These are phyloP conservation scores for Metridium senile DNA, from an alignment of 92 coral and sea anemone genomes.

Conservation along the genomic window DNA sequence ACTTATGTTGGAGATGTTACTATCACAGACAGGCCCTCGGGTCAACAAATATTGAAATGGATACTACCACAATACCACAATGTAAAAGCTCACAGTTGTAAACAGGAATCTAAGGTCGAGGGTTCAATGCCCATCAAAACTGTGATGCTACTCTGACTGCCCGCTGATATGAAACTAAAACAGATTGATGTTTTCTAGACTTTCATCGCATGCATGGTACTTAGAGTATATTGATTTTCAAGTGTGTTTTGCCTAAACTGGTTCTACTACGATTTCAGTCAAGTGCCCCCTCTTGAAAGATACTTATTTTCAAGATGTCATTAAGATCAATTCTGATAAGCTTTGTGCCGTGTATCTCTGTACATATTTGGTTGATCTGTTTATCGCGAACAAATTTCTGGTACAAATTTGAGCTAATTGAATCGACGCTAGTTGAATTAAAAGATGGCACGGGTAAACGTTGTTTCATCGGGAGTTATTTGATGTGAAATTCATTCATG, in stretches of 20 bases:
- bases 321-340: neutral
- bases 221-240: too few species aligned
- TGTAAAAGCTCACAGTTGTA: neutral
- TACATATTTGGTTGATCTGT: neutral
- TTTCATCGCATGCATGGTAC: neutral
- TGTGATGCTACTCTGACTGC: neutral
- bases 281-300: neutral
- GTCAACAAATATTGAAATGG: neutral
- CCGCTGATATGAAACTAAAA: neutral
- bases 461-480: neutral
- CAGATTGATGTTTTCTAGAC: neutral
- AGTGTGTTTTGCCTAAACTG: too few species aligned
- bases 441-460: neutral
- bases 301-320: neutral
- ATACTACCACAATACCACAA: neutral
- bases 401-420: conserved; percentile 3
- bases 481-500: too few species aligned
- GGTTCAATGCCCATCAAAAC: neutral
- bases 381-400: neutral
- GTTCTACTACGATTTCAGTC: too few species aligned
- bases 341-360: neutral
- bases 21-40: conserved; percentile 3
- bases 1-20: neutral
- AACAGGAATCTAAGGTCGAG: conserved; percentile 8
- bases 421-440: neutral